Evolutionary conservation across 1,140 invertebrate genomes (phyloP).

Genomic region (Oryzaephilus surinamensis): DNA sequence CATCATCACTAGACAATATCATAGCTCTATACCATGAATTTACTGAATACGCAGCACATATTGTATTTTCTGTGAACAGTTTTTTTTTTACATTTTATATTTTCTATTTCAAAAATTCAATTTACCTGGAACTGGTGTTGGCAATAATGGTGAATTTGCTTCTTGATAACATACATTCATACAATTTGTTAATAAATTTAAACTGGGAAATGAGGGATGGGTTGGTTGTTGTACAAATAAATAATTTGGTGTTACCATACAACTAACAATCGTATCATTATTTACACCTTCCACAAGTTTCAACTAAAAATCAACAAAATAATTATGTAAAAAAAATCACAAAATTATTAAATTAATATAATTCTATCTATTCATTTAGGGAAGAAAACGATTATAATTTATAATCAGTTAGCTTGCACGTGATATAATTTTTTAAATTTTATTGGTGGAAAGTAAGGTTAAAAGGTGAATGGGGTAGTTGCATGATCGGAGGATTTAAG

Average conservation of each 20-base stretch:
- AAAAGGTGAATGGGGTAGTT: no score
- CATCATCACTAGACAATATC: conserved; percentile 60
- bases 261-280: conserved; percentile 81
- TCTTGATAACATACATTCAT: conserved; percentile 58
- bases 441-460: background rate
- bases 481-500: no score
- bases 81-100: conserved; percentile 2
- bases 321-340: background rate
- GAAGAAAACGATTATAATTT: no score
- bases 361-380: no score
- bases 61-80: conserved; percentile 58
- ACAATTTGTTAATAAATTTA: conserved; percentile 63
- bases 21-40: conserved; percentile 83
- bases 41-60: conserved; percentile 75
- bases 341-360: no score
- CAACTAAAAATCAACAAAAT: conserved; percentile 45
- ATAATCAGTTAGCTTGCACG: conserved; percentile 1
- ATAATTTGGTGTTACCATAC: conserved; percentile 71
- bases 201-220: conserved; percentile 77
- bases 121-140: conserved; percentile 50
- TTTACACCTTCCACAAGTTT: conserved; percentile 82
- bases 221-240: conserved; percentile 89
- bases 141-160: conserved; percentile 52
- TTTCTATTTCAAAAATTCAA: conserved; percentile 14
- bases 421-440: no score